Evolutionary conservation across 2,888 invertebrate species (phyloP), one percentile per base, ranked within the genome.

Genomic region (Magallana nippona): DNA sequence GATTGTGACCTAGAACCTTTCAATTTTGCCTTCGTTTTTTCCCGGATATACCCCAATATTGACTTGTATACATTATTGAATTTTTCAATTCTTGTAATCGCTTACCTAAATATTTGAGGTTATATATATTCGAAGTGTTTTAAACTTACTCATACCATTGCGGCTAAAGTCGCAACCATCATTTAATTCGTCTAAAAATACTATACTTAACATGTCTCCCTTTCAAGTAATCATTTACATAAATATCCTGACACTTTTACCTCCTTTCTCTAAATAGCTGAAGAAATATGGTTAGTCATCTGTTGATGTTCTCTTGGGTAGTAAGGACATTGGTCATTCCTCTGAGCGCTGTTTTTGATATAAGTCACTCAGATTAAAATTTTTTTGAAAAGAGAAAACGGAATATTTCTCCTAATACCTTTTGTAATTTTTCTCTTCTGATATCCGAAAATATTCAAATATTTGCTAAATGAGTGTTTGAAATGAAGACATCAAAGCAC

Each of bases 91-190:
- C 71, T 15, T 3, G 15, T 71, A 71, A 71, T 71, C 71, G 11
- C 32, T 32, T 1, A 27, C 15, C 15, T 71, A 71, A 71, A 71
- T 71, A 71, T 71, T 71, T 22, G 27, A 22, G 5, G 27, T 22
- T 71, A 71, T 71, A 71, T 71, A 71, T 71, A 27, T 32, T 71
- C 71, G 1, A 71, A 71, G 32, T 71, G 71, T 71, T 71, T 44
- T 71, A 71, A 71, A 71, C 71, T 71, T 71, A 71, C 32, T 71
- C 71, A 71, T 32, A 71, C 71, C 71, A 71, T 27, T 71, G 15
- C 22, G 10, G 71, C 71, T 27, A 10, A 71, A 71, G 71, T 15
- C 32, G 15, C 32, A 71, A 13, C 32, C 22, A 27, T 71, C 32
- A 2, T 27, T 71, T 71, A 71, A 71, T 71, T 71, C 71, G 71